phyloP scores from a whole-genome alignment of 2,797 vertebrate species.

The Falco rusticolus region DNA sequence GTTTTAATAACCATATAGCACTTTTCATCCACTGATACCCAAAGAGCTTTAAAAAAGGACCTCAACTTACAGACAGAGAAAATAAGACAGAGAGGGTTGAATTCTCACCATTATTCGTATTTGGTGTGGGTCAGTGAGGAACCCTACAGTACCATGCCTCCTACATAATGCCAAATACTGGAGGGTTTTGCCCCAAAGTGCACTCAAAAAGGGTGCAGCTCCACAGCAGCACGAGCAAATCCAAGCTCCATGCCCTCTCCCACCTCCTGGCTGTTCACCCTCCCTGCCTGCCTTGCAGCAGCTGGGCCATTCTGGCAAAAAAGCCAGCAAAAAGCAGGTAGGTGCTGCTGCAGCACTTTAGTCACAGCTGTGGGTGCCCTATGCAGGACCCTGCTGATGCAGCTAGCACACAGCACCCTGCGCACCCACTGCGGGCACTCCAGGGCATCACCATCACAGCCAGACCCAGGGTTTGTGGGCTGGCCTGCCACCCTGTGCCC shows the following conservation, averaged over 20 bases:
- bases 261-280: not conserved
- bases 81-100: not conserved
- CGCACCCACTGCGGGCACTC: not conserved
- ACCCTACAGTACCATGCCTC: not conserved
- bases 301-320: not conserved
- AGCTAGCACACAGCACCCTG: not conserved
- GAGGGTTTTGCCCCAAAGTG: not conserved
- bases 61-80: not conserved
- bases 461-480: not conserved
- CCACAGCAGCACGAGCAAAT: not conserved
- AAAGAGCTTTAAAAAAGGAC: conserved; percentile 26
- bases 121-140: not conserved
- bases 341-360: not conserved
- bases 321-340: not conserved
- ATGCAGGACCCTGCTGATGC: not conserved
- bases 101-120: not conserved
- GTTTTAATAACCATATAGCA: conserved; percentile 20
- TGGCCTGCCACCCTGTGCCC: rapidly evolving
- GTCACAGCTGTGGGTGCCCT: not conserved
- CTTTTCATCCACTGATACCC: not conserved
- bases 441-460: rapidly evolving
- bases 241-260: not conserved
- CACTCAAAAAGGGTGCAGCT: not conserved
- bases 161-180: rapidly evolving
- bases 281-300: not conserved